These are phyloP conservation scores for Spilogale gracilis DNA, from an alignment of 2,113 vertebrate species.

Conservation along the genomic window DNA sequence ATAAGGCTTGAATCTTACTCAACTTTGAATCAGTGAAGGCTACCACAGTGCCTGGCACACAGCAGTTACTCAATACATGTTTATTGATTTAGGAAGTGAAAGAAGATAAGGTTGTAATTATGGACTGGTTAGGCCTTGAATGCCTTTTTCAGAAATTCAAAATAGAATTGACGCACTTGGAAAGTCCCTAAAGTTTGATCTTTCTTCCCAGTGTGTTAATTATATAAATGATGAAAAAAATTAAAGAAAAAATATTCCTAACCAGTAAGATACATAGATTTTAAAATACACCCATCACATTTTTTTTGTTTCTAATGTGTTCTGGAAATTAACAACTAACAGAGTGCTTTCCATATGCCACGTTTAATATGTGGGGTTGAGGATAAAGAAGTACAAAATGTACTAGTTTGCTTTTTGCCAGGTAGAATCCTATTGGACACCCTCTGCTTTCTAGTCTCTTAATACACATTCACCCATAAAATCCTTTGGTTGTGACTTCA, in stretches of 20 bases:
- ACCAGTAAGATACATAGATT: background rate
- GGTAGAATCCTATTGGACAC: background rate
- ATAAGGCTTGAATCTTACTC: background rate
- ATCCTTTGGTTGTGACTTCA: background rate
- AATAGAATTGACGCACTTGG: background rate
- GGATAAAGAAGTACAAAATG: background rate
- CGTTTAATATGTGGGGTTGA: background rate
- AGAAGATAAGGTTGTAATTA: background rate
- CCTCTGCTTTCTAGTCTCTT: background rate
- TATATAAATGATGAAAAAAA: background rate
- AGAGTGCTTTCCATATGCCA: background rate
- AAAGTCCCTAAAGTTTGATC: background rate
- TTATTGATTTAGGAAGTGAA: background rate
- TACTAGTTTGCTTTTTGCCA: background rate
- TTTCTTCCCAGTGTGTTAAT: background rate
- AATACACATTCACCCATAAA: background rate
- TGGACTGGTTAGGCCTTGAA: background rate
- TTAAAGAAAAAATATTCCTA: background rate
- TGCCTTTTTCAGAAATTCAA: background rate
- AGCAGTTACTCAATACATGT: background rate
- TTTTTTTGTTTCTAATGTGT: slow-evolving; percentile 3
- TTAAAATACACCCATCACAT: background rate
- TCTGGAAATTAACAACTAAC: background rate
- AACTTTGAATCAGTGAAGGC: background rate
- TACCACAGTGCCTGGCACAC: background rate